Evolutionary conservation across 2,888 invertebrate species (phyloP).

Genomic region (Aproaerema taeniolella): DNA sequence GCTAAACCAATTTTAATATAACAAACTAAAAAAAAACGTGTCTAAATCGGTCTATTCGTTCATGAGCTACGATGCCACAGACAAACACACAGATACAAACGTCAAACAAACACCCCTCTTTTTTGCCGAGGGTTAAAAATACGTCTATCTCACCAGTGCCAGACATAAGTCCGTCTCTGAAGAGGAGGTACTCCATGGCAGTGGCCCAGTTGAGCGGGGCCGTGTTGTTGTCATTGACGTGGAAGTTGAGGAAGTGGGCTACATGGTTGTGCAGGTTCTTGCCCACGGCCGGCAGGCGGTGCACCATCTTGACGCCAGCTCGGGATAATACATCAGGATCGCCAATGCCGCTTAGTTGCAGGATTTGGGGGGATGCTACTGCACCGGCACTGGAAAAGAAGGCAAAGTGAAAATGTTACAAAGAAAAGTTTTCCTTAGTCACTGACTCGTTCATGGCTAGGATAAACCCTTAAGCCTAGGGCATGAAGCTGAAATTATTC

Average conservation of each 20-base stretch:
- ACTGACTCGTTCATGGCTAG: too few species aligned
- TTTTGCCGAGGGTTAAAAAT: too few species aligned
- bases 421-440: neutral
- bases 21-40: too few species aligned
- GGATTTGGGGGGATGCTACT: constrained; percentile 94
- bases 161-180: constrained; percentile 92
- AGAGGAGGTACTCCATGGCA: constrained; percentile 92
- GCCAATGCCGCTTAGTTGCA: constrained; percentile 93
- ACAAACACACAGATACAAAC: too few species aligned
- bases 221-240: constrained; percentile 90
- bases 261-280: constrained; percentile 92
- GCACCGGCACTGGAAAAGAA: constrained; percentile 83
- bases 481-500: too few species aligned
- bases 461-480: too few species aligned
- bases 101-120: too few species aligned
- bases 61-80: too few species aligned
- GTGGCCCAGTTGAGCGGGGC: constrained; percentile 94
- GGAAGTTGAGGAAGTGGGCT: constrained; percentile 86
- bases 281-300: constrained; percentile 88
- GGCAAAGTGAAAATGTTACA: neutral
- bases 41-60: too few species aligned
- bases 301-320: constrained; percentile 81
- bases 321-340: constrained; percentile 82
- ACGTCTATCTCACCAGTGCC: constrained; percentile 89
- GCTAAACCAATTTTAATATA: too few species aligned